Evolutionary conservation across 2,113 vertebrate genomes (phyloP), one percentile per base, ranked within the genome.

Genomic region (Acrocephalus kingi): DNA sequence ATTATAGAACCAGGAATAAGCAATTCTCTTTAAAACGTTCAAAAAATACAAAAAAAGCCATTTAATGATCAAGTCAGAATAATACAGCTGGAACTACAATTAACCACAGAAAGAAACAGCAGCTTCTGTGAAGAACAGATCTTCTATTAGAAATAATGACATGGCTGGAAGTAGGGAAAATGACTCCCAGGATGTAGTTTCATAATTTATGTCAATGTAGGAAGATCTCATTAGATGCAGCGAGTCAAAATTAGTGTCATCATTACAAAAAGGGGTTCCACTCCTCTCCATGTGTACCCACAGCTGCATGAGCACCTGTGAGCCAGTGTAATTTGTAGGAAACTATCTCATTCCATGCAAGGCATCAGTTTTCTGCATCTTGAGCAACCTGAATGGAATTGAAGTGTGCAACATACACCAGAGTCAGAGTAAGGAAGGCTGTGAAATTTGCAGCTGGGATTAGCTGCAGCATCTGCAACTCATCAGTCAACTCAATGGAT

Each of bases 41-140:
- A 90, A 89, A 81, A 92, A 81, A 37, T 73, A 86, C 25, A 41
- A 87, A 81, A 9, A 49, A 45, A 81, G 66, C n/a, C 49, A 71
- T 74, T 87, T 84, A 84, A 91, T 91, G 55, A 89, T 21, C 37
- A 54, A 84, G 43, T 81, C 77, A 89, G 73, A 89, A 71, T 61
- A 94, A 86, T 41, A 41, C 19, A 81, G 51, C 33, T 87, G 64
- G 52, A 89, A 78, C 16, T 41, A 81, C 41, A 89, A 66, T 35
- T 81, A 94, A 52, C 35, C 45, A 68, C 14, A 67, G 31, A 69
- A 15, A 90, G 33, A 46, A 84, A 52, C 31, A 89, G 64, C n/a
- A 75, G 43, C 52, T 93, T 67, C 69, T 0, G 2, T 20, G 37
- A 91, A 68, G 16, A 91, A 69, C 19, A n/a, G 15, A 73, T 86